Evolutionary conservation across 2,797 vertebrate genomes (phyloP).

Genomic region (Trematomus bernacchii): DNA sequence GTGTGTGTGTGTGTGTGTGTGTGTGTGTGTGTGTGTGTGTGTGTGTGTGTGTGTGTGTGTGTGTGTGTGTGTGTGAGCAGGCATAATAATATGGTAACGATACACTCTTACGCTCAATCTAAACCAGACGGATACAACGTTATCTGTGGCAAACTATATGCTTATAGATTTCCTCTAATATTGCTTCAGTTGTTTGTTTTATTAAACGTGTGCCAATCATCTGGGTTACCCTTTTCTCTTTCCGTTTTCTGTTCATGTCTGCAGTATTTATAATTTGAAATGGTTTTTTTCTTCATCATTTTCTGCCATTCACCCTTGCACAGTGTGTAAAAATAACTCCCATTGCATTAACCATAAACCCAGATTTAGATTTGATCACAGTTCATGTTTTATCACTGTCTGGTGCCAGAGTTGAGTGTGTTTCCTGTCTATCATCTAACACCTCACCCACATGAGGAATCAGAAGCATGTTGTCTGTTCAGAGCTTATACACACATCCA

Average conservation of each 20-base stretch:
- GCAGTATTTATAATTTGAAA: background rate
- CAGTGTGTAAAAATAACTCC: background rate
- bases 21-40: constrained; percentile 16
- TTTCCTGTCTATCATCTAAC: constrained; percentile 35
- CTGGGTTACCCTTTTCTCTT: background rate
- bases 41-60: constrained; percentile 16
- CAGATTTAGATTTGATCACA: constrained; percentile 27
- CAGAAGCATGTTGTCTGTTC: background rate
- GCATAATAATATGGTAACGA: constrained; percentile 66
- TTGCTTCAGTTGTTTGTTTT: constrained; percentile 2
- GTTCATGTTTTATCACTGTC: constrained; percentile 30
- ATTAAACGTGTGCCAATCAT: background rate
- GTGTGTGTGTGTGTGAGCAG: constrained; percentile 10
- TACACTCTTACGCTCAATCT: background rate
- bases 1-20: constrained; percentile 6
- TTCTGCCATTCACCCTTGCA: background rate
- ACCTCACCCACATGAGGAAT: constrained; percentile 3
- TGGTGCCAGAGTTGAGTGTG: constrained; percentile 14
- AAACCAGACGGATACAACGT: background rate
- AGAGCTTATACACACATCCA: constrained; percentile 1
- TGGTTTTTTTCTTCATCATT: background rate
- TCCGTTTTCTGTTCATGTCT: background rate
- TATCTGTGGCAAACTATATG: background rate
- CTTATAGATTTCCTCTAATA: background rate
- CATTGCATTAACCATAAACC: constrained; percentile 9